Conservation (phyloP, 2,113 vertebrate genomes). For the Phaethon lepturus region DNA sequence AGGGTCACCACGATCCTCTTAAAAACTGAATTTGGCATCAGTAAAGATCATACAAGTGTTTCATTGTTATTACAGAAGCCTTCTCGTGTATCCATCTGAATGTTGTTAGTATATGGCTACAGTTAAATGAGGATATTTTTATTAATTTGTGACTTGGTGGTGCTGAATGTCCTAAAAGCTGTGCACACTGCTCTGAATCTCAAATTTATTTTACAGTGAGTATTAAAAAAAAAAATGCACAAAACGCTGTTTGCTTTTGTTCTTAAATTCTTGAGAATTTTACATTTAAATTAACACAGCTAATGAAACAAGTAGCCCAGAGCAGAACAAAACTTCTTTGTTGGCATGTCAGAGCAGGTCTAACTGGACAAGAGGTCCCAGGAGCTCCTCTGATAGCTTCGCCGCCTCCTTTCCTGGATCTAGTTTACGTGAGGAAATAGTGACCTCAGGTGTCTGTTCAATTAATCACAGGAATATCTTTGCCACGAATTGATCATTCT, state of each 20-base stretch:
- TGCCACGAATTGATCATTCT: background rate
- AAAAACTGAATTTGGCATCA: background rate
- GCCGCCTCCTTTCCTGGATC: background rate
- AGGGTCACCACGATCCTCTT: background rate
- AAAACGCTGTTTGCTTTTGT: background rate
- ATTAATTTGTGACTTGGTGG: background rate
- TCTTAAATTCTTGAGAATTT: background rate
- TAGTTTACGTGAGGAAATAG: background rate
- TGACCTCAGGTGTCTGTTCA: conserved; percentile 57
- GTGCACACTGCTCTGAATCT: background rate
- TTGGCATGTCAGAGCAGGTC: background rate
- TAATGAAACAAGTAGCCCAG: background rate
- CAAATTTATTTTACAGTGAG: background rate
- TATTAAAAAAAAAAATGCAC: background rate
- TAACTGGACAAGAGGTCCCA: background rate
- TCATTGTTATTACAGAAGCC: background rate
- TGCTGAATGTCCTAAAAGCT: background rate
- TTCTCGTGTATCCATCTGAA: background rate
- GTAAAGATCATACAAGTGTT: background rate
- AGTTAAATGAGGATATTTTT: background rate
- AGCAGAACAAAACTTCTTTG: background rate
- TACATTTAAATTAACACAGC: background rate
- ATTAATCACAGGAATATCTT: background rate
- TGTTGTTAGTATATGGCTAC: background rate
- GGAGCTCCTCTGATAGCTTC: background rate